Base-by-base conservation (phyloP, 2,888 invertebrate species). In the Malacosoma neustria region DNA sequence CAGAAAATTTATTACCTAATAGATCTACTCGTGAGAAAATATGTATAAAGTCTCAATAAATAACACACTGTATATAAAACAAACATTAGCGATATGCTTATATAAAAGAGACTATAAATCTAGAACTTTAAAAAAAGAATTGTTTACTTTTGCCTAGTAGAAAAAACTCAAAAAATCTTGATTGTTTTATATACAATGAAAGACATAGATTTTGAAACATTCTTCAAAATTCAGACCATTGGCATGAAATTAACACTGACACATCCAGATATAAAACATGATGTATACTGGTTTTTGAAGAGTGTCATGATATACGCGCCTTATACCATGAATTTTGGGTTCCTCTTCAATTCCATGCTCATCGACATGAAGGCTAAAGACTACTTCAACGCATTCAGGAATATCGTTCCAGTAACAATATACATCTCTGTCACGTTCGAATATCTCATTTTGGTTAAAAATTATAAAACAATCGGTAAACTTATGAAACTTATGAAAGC, bases 221-320 rank as follows among this genome's bases (percentile, higher is more conserved):
- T 34, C 7, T 34, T 37, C 7, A 32, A 36, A 9, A 13, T 32
- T n/a, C 14, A 31, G 1, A 13, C 34, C 3, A 13, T 22, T 1
- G 31, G 31, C 1, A 14, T 37, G 32, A 40, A 14, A 32, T 6
- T 36, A 7, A 36, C 6, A 4, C 29, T 9, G 3, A n/a, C 29
- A 11, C 38, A 43, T 31, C 46, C 43, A 7, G 35, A 33, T 12
- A 15, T 38, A 5, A 14, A 35, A 32, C 38, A 34, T 13, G 14
- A 46, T 22, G 22, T 6, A 2, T 41, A 32, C 7, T 43, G 41
- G 43, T 1, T 34, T 4, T 9, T 38, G 4, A 7, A 38, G 13
- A 30, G 40, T 5, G 2, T 15, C 4, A 3, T 37, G 2, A 30
- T 39, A 4, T 32, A 38, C 13, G 14, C 2, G 9, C 3, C 9